Conservation (phyloP, 2,888 invertebrate species). For the Drosophila infuscata region DNA sequence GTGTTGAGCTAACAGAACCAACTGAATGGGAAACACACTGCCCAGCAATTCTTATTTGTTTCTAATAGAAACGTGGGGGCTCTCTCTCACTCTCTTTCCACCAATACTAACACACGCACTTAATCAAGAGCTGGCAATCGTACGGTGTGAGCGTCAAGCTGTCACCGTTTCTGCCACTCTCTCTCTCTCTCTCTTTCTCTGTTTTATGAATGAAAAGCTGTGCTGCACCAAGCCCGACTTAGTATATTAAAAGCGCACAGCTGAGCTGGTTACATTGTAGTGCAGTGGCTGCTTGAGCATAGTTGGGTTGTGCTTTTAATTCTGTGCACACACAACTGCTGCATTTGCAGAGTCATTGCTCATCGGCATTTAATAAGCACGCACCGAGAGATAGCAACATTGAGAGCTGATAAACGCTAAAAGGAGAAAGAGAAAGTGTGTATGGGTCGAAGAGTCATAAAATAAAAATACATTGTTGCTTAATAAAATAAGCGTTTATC, state of each 20-base stretch:
- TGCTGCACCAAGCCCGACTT: slow-evolving; percentile 16
- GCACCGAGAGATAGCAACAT: slow-evolving; percentile 33
- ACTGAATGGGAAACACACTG: slow-evolving; percentile 67
- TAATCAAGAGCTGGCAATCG: slow-evolving; percentile 28
- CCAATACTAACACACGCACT: slow-evolving; percentile 7
- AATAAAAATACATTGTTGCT: neutral
- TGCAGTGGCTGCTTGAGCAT: neutral
- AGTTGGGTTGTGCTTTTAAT: neutral
- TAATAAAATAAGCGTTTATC: slow-evolving; percentile 7
- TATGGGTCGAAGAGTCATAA: neutral
- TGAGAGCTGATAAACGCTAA: slow-evolving; percentile 26
- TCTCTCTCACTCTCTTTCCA: slow-evolving; percentile 1
- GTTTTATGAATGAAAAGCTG: slow-evolving; percentile 46
- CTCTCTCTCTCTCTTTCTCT: neutral
- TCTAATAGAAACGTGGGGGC: slow-evolving; percentile 33
- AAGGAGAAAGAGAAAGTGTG: neutral
- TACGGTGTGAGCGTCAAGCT: slow-evolving; percentile 7
- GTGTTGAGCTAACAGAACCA: slow-evolving; percentile 65
- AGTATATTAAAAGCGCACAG: neutral
- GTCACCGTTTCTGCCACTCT: neutral
- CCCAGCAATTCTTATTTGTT: slow-evolving; percentile 69
- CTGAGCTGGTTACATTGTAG: slow-evolving; percentile 28
- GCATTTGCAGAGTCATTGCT: slow-evolving; percentile 41
- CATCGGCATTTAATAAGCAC: slow-evolving; percentile 27
- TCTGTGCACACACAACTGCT: neutral